Base-by-base conservation (phyloP, 2,888 invertebrate genomes). In the Drosophila differens region DNA sequence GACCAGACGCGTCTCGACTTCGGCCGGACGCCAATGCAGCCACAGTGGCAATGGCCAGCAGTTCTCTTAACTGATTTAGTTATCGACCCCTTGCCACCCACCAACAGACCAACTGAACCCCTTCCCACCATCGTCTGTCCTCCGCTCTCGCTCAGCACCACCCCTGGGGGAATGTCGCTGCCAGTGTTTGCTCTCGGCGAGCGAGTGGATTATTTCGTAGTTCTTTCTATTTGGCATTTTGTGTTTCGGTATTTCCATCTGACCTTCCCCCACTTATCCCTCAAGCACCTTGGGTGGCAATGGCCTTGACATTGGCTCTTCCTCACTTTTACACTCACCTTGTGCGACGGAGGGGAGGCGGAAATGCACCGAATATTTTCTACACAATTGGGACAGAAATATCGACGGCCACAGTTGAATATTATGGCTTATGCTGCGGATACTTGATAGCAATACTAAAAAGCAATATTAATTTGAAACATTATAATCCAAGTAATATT, bases 1-100 rank as follows among this genome's bases (percentile, higher is more conserved):
- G 22, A 51, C 28, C 60, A 62, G 49, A 64, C 61, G 39, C 44
- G 55, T 41, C 60, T 67, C 72, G 72, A 72, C 78, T 77, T 57
- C 69, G 49, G 35, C 35, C 70, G 78, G 67, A 55, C 61, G 70
- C 62, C 83, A 65, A 57, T 76, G 69, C 62, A 62, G 65, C 52
- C 55, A 54, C 60, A 63, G 49, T 55, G 65, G 51, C 69, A 60
- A 67, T 71, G 62, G 76, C 65, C 74, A 79, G 71, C 59, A 79
- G 71, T 67, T 78, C 81, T 89, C 83, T 81, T 83, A 76, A 67
- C 74, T 77, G 76, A 89, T 86, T 81, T 86, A 81, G 81, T 76
- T 72, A 79, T 74, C 70, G 69, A 70, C 61, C 62, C 51, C 64
- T 44, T 52, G 22, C 30, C 52, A n/a, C 39, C 59, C 64, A n/a